phyloP scores from a whole-genome alignment of 2,888 invertebrate species.

The Drosophila planitibia region DNA sequence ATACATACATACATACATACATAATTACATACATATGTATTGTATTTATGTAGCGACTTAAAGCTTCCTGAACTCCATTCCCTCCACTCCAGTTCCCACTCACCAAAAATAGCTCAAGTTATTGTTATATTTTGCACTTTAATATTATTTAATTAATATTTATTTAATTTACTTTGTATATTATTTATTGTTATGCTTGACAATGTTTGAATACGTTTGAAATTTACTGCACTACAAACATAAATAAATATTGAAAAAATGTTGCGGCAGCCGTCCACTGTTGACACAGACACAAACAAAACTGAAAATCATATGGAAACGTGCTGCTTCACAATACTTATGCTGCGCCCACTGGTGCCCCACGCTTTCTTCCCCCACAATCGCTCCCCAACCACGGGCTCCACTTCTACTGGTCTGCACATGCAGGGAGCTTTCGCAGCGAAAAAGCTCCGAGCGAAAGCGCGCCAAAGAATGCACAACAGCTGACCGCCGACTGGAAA shows the following conservation, averaged over 20 bases:
- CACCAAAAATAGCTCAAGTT: slow-evolving; percentile 30
- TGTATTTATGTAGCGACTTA: slow-evolving; percentile 11
- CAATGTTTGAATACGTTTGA: slow-evolving; percentile 1
- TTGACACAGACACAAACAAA: slow-evolving; percentile 65
- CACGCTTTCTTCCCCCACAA: background rate
- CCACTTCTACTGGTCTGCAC: slow-evolving; percentile 48
- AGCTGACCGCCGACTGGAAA: slow-evolving; percentile 32
- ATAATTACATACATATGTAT: slow-evolving; percentile 2
- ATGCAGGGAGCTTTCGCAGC: slow-evolving; percentile 52
- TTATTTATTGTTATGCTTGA: background rate
- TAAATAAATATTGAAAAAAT: slow-evolving; percentile 30
- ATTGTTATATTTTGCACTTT: background rate
- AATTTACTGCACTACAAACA: slow-evolving; percentile 28
- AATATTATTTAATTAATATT: slow-evolving; percentile 12
- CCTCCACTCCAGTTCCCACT: slow-evolving; percentile 23
- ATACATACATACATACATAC: background rate
- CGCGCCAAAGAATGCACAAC: slow-evolving; percentile 44
- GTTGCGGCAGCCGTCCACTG: slow-evolving; percentile 15
- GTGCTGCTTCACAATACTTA: slow-evolving; percentile 54
- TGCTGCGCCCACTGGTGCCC: slow-evolving; percentile 51
- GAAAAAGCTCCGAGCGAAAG: slow-evolving; percentile 64
- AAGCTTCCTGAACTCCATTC: slow-evolving; percentile 13
- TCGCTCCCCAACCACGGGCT: background rate
- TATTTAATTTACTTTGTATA: slow-evolving; percentile 6
- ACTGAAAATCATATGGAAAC: slow-evolving; percentile 78